Evolutionary conservation across 2,888 invertebrate species (phyloP).

Genomic region (Troglohyphantes excavatus): DNA sequence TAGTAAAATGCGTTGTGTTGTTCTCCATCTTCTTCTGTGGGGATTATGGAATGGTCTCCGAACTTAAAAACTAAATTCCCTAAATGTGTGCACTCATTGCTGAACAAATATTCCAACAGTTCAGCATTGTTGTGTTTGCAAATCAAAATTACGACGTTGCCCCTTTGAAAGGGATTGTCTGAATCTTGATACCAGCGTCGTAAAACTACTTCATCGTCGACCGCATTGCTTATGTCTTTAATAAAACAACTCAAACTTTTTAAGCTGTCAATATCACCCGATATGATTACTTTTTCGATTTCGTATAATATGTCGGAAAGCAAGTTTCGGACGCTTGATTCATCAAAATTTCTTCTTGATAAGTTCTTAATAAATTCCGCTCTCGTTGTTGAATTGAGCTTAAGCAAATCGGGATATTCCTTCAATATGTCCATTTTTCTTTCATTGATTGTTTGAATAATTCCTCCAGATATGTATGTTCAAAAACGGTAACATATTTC

Average conservation of each 20-base stretch:
- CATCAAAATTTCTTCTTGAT: too few species aligned
- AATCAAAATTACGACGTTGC: neutral
- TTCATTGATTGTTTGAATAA: too few species aligned
- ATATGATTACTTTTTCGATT: neutral
- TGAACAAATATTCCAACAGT: neutral
- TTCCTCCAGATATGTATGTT: too few species aligned
- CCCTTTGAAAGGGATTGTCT: neutral
- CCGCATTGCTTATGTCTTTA: neutral
- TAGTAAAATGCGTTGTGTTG: constrained; percentile 52
- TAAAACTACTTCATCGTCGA: neutral
- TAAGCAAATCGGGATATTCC: too few species aligned
- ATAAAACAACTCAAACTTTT: neutral
- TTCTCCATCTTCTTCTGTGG: constrained; percentile 17
- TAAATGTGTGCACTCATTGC: neutral
- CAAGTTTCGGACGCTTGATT: too few species aligned
- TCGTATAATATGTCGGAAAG: too few species aligned
- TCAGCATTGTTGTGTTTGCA: constrained; percentile 10
- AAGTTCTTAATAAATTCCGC: too few species aligned
- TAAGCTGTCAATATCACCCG: neutral
- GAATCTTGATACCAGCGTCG: neutral
- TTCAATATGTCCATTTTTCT: too few species aligned
- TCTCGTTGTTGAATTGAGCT: too few species aligned
- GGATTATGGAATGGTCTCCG: neutral
- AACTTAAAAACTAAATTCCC: neutral
- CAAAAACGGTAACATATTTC: too few species aligned